Evolutionary conservation across 2,113 vertebrate genomes (phyloP).

Genomic region (Gymnorhina tibicen): DNA sequence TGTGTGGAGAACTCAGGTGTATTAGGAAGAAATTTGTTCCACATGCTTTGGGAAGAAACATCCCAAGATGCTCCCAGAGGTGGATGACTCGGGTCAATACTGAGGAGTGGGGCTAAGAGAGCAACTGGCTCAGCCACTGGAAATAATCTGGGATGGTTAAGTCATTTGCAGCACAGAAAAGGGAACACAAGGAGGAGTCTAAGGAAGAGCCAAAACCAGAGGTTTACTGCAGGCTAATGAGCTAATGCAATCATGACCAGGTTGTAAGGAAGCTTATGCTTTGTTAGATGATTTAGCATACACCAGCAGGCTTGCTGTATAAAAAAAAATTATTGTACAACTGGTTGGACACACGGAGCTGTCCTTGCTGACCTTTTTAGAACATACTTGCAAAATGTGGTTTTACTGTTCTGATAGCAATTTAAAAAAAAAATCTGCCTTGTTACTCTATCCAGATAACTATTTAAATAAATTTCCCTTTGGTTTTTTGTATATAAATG

Average conservation of each 20-base stretch:
- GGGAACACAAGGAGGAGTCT: background rate
- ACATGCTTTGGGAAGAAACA: background rate
- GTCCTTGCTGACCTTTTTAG: background rate
- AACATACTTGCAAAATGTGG: background rate
- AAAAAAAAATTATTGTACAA: background rate
- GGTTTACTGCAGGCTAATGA: background rate
- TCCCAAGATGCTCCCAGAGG: background rate
- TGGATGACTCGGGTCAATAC: background rate
- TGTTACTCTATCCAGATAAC: background rate
- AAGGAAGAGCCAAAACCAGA: background rate
- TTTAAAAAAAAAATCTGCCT: background rate
- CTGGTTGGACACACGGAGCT: background rate
- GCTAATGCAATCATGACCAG: background rate
- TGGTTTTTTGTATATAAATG: slow-evolving; percentile 6
- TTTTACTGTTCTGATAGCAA: background rate
- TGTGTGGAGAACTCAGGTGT: background rate
- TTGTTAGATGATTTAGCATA: background rate
- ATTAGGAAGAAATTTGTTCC: background rate
- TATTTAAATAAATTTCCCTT: background rate
- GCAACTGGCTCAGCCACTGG: background rate
- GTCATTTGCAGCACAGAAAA: background rate
- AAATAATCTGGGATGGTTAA: background rate
- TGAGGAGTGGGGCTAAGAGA: background rate
- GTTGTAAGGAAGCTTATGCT: background rate
- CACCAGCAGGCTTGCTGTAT: background rate